Base-by-base conservation (phyloP, 2,888 invertebrate genomes). In the Teinopalpus imperialis region DNA sequence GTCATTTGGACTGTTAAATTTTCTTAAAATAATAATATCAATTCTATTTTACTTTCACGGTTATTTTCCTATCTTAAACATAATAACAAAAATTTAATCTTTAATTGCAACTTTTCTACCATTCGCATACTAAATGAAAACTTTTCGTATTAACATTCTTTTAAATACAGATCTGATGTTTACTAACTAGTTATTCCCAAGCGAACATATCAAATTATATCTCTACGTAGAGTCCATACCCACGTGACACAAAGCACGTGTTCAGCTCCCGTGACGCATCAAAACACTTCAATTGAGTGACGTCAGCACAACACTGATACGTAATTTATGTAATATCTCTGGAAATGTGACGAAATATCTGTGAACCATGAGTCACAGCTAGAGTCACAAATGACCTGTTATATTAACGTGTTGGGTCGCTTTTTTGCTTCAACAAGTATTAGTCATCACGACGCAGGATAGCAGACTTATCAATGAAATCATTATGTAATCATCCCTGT, bases 321-420 rank as follows among this genome's bases (percentile, higher is more conserved):
- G 48, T 57, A 52, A 56, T 54, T 59, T 56, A 47, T 52, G 49
- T 53, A 50, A 60, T 45, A 65, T 80, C 67, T 65, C 71, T 68
- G 75, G 78, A 79, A 79, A 51, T 74, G 75, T 81, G 82, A 82
- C 80, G 76, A 74, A 63, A 74, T 68, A 80, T 73, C 72, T 69
- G 57, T 57, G 70, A 77, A 75, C 57, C 52, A 59, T 83, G 85
- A 82, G 51, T 83, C 83, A 85, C 54, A 5, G 35, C 39, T 43
- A 43, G 56, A 63, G 56, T 61, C 52, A 58, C 59, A 54, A 56
- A 56, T 61, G 61, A 63, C 60, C 65, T 61, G 63, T 63, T 66
- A 53, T 58, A 56, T 57, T 53, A 53, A 52, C 54, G 57, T 57
- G 48, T 39, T 40, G 42, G 18, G 43, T 54, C 51, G 54, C 44